Percentiles rank a stretch among this genome's conserved stretches.
Evolutionary conservation across 2,797 vertebrate species (phyloP).

Genomic region (Fistularia tabacaria): DNA sequence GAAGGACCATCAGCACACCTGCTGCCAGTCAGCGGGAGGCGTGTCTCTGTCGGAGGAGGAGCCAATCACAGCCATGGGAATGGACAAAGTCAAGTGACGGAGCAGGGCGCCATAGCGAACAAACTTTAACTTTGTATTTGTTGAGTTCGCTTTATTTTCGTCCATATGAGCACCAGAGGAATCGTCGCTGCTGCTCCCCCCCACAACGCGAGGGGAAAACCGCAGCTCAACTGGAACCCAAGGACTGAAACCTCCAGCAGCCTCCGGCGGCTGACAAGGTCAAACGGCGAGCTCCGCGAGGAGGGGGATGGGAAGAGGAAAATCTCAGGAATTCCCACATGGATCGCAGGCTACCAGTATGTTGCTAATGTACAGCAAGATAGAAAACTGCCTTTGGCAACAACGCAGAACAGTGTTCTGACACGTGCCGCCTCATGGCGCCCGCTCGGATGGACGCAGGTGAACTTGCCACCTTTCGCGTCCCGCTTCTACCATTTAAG

Average conservation of each 20-base stretch:
- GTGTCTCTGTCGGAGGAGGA: constrained; percentile 80
- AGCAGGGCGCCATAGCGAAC: neutral
- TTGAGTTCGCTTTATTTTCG: neutral
- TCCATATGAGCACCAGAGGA: neutral
- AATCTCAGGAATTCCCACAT: neutral
- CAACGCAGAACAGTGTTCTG: no score
- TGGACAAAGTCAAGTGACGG: constrained; percentile 83
- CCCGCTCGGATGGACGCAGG: no score
- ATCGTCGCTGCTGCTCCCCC: no score
- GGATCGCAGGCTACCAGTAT: no score
- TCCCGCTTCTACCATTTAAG: no score
- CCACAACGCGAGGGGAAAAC: no score
- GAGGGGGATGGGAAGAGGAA: neutral
- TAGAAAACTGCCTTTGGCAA: no score
- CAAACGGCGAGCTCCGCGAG: no score
- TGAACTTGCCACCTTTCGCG: no score
- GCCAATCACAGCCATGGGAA: constrained; percentile 77
- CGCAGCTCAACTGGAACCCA: no score
- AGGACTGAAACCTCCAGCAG: neutral
- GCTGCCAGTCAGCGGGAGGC: constrained; percentile 79
- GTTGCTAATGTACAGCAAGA: no score
- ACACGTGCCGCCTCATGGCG: no score
- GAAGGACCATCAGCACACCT: constrained; percentile 95
- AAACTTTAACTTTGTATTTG: neutral
- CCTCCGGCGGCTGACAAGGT: neutral